Conservation (phyloP, 2,797 vertebrate genomes). For the Acanthopagrus latus region DNA sequence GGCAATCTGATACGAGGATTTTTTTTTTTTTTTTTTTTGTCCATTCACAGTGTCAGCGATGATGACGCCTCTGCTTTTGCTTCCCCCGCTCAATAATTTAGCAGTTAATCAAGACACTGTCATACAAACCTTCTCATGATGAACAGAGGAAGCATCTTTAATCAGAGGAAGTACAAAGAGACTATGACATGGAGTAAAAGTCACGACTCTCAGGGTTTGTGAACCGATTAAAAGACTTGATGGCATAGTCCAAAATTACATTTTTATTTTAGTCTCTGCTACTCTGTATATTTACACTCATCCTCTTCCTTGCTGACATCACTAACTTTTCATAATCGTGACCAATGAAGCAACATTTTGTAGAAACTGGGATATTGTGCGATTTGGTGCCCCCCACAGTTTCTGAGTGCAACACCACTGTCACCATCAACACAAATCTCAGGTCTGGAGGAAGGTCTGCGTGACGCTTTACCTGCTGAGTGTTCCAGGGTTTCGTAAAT, state of each 20-base stretch:
- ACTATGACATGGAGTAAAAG: slow-evolving; percentile 35
- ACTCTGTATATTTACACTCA: background rate
- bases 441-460: background rate
- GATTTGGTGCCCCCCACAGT: too few relatives aligned
- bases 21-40: slow-evolving; percentile 19
- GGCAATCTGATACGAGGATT: slow-evolving; percentile 34
- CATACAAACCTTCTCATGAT: slow-evolving; percentile 51
- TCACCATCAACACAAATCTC: too few relatives aligned
- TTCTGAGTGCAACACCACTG: too few relatives aligned
- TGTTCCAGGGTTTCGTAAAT: slow-evolving; percentile 78
- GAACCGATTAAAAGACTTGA: background rate
- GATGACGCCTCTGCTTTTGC: slow-evolving; percentile 52
- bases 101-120: slow-evolving; percentile 58
- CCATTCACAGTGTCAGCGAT: slow-evolving; percentile 57
- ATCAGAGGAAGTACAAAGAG: slow-evolving; percentile 42
- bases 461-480: slow-evolving; percentile 82
- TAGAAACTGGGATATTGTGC: too few relatives aligned
- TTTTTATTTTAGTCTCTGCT: background rate
- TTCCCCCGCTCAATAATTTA: slow-evolving; percentile 78
- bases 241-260: too few relatives aligned
- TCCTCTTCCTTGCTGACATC: background rate
- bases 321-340: background rate
- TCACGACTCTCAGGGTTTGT: background rate
- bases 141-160: slow-evolving; percentile 54
- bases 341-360: background rate